Percentiles rank a stretch among this genome's conserved stretches.
phyloP scores from a whole-genome alignment of 2,113 vertebrate species.

The Lepidothrix coronata region DNA sequence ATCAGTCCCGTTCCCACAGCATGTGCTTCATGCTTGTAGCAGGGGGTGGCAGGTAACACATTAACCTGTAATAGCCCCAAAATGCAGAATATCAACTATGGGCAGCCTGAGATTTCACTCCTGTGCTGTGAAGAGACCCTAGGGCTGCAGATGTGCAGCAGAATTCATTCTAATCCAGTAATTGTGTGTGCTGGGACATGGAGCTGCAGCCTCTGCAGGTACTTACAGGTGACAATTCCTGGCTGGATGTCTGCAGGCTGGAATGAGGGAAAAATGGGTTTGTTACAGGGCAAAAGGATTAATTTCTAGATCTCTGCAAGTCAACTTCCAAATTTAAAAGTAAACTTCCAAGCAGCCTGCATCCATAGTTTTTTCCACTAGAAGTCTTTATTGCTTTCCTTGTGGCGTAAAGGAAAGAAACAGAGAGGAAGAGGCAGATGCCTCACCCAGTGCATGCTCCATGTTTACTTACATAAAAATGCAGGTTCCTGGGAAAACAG shows the following conservation, averaged over 20 bases:
- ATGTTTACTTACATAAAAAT: neutral
- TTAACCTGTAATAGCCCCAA: neutral
- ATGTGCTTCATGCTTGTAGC: neutral
- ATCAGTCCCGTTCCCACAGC: accelerated
- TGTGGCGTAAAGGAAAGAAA: neutral
- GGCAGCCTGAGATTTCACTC: neutral
- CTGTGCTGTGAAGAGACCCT: neutral
- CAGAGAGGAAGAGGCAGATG: neutral
- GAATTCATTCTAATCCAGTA: neutral
- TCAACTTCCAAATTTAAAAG: neutral
- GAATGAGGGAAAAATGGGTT: neutral
- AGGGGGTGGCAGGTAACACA: neutral
- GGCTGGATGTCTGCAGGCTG: neutral
- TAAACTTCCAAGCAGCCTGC: neutral
- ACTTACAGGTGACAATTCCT: neutral
- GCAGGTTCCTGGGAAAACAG: neutral
- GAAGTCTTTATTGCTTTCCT: neutral
- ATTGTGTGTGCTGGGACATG: neutral
- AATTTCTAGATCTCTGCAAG: neutral
- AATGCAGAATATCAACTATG: accelerated
- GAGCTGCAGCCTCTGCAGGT: neutral
- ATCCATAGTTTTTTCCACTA: neutral
- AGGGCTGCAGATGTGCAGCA: neutral
- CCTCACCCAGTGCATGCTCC: neutral
- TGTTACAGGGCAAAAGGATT: neutral